Evolutionary conservation across 2,797 vertebrate genomes (phyloP).

Genomic region (Halcyon badia): DNA sequence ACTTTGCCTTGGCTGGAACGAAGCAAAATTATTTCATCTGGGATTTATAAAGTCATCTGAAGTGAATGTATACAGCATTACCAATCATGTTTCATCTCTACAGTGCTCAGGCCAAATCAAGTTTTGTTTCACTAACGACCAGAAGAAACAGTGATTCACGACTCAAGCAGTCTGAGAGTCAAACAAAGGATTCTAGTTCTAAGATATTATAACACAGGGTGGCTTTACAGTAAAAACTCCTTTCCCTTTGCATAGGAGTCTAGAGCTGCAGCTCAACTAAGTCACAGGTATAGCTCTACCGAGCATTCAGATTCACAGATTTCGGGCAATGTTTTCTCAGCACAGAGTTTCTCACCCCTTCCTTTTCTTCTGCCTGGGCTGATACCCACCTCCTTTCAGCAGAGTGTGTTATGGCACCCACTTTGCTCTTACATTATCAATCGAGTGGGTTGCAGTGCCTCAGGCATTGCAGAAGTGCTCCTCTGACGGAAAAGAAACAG

Average conservation of each 20-base stretch:
- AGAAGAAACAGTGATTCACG: conserved; percentile 56
- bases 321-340: neutral
- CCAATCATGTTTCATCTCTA: conserved; percentile 38
- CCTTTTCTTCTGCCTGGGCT: neutral
- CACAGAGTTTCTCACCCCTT: neutral
- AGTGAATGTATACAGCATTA: conserved; percentile 56
- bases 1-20: neutral
- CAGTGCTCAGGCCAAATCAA: conserved; percentile 51
- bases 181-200: conserved; percentile 47
- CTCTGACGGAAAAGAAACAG: neutral
- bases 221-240: neutral
- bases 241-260: neutral
- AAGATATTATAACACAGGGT: neutral
- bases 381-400: neutral
- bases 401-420: neutral
- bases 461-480: neutral
- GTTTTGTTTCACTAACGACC: conserved; percentile 60
- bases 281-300: neutral
- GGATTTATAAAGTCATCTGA: conserved; percentile 67
- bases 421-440: neutral
- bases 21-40: conserved; percentile 53
- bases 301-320: neutral
- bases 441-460: neutral
- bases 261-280: neutral
- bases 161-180: neutral